These are phyloP conservation scores for Dasypogon diadema DNA, from an alignment of 2,888 invertebrate genomes.

Conservation along the genomic window DNA sequence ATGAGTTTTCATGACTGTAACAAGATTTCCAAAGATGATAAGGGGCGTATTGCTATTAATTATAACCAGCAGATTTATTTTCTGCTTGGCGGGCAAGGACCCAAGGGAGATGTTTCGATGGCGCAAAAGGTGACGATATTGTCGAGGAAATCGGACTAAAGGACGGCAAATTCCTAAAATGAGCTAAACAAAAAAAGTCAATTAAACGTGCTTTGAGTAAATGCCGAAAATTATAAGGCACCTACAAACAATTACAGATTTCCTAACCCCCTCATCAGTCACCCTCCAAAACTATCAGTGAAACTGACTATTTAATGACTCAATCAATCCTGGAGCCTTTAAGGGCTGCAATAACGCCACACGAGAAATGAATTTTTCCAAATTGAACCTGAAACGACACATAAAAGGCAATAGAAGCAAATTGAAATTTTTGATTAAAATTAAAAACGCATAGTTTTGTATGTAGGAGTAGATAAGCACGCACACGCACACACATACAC, in stretches of 20 bases:
- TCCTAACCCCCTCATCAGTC: conserved; percentile 4
- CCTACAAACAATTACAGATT: conserved; percentile 10
- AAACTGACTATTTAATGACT: conserved; percentile 18
- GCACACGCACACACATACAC: no score
- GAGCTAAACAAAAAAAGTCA: conserved; percentile 4
- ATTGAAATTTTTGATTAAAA: conserved; percentile 35
- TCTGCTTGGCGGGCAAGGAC: not conserved
- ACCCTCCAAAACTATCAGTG: not conserved
- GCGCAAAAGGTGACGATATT: not conserved
- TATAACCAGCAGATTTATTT: conserved; percentile 6
- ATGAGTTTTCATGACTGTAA: conserved; percentile 44
- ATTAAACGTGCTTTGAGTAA: conserved; percentile 37
- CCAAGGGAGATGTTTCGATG: not conserved
- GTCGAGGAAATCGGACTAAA: no score
- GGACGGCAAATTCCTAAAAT: no score
- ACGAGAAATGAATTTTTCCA: conserved; percentile 8
- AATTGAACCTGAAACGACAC: not conserved
- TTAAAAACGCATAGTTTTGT: not conserved
- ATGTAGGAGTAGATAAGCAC: no score
- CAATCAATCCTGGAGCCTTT: conserved; percentile 8
- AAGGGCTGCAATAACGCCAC: not conserved
- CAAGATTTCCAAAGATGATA: conserved; percentile 35
- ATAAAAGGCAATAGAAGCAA: conserved; percentile 16
- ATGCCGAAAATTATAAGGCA: not conserved
- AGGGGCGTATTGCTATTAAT: conserved; percentile 22